These are phyloP conservation scores for Caracal caracal DNA, from an alignment of 2,113 vertebrate species.

Conservation along the genomic window DNA sequence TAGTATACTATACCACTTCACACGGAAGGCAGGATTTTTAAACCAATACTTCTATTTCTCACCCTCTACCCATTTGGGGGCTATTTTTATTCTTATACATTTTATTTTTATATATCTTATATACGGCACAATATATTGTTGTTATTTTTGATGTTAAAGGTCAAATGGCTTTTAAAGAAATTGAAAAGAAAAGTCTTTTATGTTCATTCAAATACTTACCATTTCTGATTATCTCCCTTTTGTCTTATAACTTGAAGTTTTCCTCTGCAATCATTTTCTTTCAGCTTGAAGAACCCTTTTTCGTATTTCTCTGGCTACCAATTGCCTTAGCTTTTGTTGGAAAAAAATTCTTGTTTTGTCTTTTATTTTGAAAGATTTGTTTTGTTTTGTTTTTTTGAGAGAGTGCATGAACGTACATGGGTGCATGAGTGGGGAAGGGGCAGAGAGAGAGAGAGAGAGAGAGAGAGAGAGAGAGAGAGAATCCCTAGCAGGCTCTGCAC, in stretches of 20 bases:
- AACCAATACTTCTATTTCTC: neutral
- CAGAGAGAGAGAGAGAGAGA: too few relatives aligned
- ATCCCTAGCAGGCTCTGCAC: too few relatives aligned
- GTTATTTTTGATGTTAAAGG: neutral
- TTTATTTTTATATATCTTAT: neutral
- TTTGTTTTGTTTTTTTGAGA: too few relatives aligned
- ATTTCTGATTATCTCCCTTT: neutral
- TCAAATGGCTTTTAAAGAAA: neutral
- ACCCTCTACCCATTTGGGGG: neutral
- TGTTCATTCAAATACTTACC: neutral
- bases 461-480: too few relatives aligned
- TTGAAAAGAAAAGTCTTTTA: neutral
- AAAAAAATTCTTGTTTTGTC: neutral
- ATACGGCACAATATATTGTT: neutral
- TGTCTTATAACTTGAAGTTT: neutral
- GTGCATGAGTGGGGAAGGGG: too few relatives aligned
- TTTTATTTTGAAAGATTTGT: neutral
- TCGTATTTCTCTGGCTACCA: neutral
- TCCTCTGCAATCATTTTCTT: neutral
- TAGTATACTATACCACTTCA: neutral
- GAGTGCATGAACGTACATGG: too few relatives aligned
- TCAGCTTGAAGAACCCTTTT: neutral
- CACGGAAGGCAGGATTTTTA: neutral
- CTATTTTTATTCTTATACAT: neutral
- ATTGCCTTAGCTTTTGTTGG: neutral